These are phyloP conservation scores for Oegoconia quadripuncta DNA, from an alignment of 2,888 invertebrate genomes.

Conservation along the genomic window DNA sequence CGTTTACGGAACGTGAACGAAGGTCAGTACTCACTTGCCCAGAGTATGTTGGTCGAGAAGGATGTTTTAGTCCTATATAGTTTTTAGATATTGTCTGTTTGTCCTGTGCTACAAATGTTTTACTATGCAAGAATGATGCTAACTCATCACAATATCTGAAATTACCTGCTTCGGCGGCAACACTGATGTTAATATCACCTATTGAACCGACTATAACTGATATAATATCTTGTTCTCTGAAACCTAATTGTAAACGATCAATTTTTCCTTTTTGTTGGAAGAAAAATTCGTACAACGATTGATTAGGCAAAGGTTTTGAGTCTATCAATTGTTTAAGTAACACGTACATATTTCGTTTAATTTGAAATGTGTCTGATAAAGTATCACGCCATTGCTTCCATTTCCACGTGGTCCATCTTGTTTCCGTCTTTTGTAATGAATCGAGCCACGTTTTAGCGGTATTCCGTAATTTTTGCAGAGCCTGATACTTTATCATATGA, in stretches of 20 bases:
- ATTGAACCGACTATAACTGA: slow-evolving; percentile 25
- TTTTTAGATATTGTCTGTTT: slow-evolving; percentile 3
- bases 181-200: slow-evolving; percentile 22
- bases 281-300: slow-evolving; percentile 27
- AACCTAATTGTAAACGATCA: slow-evolving; percentile 20
- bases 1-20: too few species aligned
- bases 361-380: slow-evolving; percentile 23
- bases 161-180: slow-evolving; percentile 22
- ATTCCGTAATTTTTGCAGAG: slow-evolving; percentile 25
- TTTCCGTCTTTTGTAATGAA: slow-evolving; percentile 23
- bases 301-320: slow-evolving; percentile 11
- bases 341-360: slow-evolving; percentile 20
- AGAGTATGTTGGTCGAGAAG: too few species aligned
- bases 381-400: slow-evolving; percentile 28
- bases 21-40: too few species aligned
- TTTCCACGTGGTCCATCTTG: slow-evolving; percentile 25
- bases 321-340: slow-evolving; percentile 19
- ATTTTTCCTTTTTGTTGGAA: slow-evolving; percentile 22
- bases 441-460: slow-evolving; percentile 28
- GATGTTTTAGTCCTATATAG: too few species aligned
- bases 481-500: slow-evolving; percentile 22
- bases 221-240: slow-evolving; percentile 23
- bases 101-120: slow-evolving; percentile 1
- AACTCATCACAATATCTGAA: slow-evolving; percentile 24
- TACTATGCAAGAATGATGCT: slow-evolving; percentile 19